Percentiles rank a stretch among this genome's conserved stretches.
Evolutionary conservation across 2,113 vertebrate species (phyloP).

Genomic region (Notothenia coriiceps): DNA sequence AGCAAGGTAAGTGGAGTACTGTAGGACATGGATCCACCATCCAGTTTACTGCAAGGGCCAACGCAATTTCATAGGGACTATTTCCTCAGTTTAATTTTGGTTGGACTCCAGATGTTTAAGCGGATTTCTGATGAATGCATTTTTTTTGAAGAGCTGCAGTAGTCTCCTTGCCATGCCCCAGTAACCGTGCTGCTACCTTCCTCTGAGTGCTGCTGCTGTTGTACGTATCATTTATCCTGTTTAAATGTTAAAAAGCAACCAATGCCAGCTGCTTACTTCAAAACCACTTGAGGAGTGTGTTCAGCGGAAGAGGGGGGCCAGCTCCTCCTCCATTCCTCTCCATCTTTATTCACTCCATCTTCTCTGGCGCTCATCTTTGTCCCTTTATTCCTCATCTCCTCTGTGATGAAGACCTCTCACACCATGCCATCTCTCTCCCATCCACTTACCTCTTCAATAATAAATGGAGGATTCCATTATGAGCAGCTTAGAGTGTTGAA

Average conservation of each 20-base stretch:
- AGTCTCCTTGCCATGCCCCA: background rate
- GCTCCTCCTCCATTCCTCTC: background rate
- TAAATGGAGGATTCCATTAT: conserved; percentile 87
- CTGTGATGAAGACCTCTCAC: conserved; percentile 49
- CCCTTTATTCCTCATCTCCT: conserved; percentile 15
- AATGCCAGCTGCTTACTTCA: background rate
- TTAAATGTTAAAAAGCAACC: background rate
- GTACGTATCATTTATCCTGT: conserved; percentile 12
- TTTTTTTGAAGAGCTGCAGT: background rate
- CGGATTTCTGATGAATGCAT: background rate
- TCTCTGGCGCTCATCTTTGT: background rate
- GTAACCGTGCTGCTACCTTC: background rate
- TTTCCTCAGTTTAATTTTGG: background rate
- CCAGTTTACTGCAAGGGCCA: background rate
- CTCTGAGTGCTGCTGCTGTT: background rate
- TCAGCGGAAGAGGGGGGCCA: background rate
- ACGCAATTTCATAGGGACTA: background rate
- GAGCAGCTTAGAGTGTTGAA: conserved; percentile 76
- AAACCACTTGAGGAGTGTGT: background rate
- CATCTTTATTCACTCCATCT: background rate
- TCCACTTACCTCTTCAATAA: conserved; percentile 85
- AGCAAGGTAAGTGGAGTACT: too few relatives aligned
- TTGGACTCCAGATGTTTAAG: background rate
- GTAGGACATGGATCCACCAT: background rate
- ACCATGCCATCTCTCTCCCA: conserved; percentile 40